Evolutionary conservation across 2,888 invertebrate species (phyloP).

Genomic region (Drosophila subsilvestris): DNA sequence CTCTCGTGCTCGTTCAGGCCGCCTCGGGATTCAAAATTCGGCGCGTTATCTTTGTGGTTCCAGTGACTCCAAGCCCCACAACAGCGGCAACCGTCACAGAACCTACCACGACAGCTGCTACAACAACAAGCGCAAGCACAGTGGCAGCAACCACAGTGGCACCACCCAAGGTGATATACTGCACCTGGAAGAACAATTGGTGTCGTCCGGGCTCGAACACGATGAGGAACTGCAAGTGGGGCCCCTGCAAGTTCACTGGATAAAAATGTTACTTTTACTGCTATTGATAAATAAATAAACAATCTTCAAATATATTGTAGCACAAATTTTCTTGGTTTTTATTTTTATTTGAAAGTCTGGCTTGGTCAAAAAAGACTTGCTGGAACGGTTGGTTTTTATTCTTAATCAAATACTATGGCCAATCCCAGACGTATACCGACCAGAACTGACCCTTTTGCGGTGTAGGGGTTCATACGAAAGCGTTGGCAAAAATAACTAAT

Average conservation of each 20-base stretch:
- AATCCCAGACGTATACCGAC: constrained; percentile 1
- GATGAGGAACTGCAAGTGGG: constrained; percentile 27
- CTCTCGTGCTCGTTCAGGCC: constrained; percentile 20
- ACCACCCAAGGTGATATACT: constrained; percentile 8
- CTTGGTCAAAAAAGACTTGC: constrained; percentile 49
- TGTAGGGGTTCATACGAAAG: constrained; percentile 28
- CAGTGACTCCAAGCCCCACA: background rate
- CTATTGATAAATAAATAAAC: constrained; percentile 2
- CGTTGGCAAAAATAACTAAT: constrained; percentile 41
- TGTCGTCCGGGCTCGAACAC: constrained; percentile 18
- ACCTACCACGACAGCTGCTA: background rate
- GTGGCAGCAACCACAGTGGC: background rate
- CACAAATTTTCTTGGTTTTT: constrained; percentile 22
- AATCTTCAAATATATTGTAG: constrained; percentile 11
- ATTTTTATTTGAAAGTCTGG: constrained; percentile 47
- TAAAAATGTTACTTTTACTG: background rate
- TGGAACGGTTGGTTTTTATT: constrained; percentile 55
- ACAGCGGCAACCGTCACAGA: background rate
- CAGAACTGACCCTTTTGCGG: constrained; percentile 22
- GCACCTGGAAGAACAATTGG: constrained; percentile 40
- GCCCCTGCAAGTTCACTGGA: constrained; percentile 19
- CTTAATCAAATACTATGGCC: constrained; percentile 31
- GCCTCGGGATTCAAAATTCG: constrained; percentile 12
- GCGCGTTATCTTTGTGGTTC: constrained; percentile 16
- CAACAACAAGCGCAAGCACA: background rate